These are phyloP conservation scores for Nineta flava DNA, from an alignment of 2,888 invertebrate species.

Conservation along the genomic window DNA sequence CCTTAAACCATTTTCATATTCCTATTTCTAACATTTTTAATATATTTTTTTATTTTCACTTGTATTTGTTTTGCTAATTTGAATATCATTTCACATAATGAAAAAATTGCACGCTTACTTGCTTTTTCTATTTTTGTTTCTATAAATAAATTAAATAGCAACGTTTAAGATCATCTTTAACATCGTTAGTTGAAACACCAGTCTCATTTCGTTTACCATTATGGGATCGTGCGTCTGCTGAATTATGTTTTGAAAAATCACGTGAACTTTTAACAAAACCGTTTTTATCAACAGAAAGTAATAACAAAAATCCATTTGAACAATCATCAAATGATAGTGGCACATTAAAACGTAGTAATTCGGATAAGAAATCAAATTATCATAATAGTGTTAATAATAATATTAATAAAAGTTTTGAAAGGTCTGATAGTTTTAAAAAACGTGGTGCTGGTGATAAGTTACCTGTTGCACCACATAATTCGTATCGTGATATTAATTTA, in stretches of 20 bases:
- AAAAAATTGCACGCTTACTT: background rate
- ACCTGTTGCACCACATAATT: slow-evolving; percentile 20
- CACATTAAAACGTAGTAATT: slow-evolving; percentile 4
- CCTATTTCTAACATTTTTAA: background rate
- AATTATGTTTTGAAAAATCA: slow-evolving; percentile 56
- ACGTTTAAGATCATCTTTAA: slow-evolving; percentile 33
- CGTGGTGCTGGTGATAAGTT: background rate
- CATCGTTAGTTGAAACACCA: slow-evolving; percentile 32
- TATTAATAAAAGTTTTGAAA: background rate
- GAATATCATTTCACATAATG: background rate
- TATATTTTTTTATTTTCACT: background rate
- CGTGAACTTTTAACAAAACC: slow-evolving; percentile 49
- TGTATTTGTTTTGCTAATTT: background rate
- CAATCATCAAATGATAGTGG: background rate
- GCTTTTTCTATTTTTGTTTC: background rate
- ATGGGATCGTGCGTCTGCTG: slow-evolving; percentile 58
- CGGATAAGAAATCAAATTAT: background rate
- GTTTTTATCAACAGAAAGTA: slow-evolving; percentile 14
- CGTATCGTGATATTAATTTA: slow-evolving; percentile 22
- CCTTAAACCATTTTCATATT: background rate
- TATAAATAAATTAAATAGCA: slow-evolving; percentile 20
- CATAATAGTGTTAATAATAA: background rate
- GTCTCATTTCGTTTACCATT: slow-evolving; percentile 38
- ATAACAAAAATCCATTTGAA: slow-evolving; percentile 4
- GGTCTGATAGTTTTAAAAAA: background rate